Evolutionary conservation across 2,888 invertebrate genomes (phyloP), one percentile per base, ranked within the genome.

Genomic region (Rapana venosa): DNA sequence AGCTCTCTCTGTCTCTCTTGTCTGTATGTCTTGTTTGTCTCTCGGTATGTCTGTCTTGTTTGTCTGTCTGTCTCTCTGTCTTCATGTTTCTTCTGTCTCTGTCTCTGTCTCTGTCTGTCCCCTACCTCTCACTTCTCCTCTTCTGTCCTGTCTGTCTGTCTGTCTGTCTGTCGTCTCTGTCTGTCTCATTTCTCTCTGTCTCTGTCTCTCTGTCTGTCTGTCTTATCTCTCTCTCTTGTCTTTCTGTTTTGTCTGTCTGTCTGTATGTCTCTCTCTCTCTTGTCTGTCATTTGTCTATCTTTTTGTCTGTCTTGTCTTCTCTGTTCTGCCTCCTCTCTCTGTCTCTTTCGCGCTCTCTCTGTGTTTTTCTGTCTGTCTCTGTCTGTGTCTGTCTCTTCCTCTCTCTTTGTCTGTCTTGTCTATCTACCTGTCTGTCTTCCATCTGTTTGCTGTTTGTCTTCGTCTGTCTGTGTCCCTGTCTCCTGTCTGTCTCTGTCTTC

Each of bases 1-100:
- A n/a, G n/a, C 84, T 84, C 84, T 58, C n/a, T 56, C 30, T 84
- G 58, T 84, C 17, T 56, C 58, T 56, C 77, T 79, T 74, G n/a
- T 74, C 74, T 79, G 22, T 83, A 36, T 47, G 47, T 83, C 47
- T n/a, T 36, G n/a, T 58, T 8, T 47, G 58, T 58, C 84, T 58
- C 15, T 58, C 58, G 22, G n/a, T 58, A 56, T 58, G n/a, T 58
- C 83, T 77, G 32, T 77, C 77, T 74, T 47, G 47, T 47, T 1
- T 47, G 5, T 35, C 32, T 22, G 5, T 35, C 79, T 35, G 5
- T 35, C 79, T 35, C 47, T 47, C 47, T 47, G 0, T 58, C 26
- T 47, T 13, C 47, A 0, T 11, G 5, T 26, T 13, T 36, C 83
- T 26, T 22, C 47, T 47, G 26, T 83, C 83, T 47, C 47, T 47